Evolutionary conservation across 2,888 invertebrate species (phyloP).

Genomic region (Scaptomyza cyrtandrae): DNA sequence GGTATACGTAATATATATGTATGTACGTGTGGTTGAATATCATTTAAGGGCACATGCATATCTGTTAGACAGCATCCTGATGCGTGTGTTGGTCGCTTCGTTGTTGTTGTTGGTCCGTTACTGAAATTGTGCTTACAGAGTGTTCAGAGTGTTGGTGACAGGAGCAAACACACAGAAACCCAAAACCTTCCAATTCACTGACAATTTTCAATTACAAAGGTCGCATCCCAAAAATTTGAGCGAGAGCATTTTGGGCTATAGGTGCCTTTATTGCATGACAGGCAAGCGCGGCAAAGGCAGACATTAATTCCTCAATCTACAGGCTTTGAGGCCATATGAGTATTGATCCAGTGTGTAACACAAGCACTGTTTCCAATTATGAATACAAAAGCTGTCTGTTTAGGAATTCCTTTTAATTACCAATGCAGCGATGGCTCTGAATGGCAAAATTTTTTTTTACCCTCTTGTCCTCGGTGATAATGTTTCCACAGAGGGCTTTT

Average conservation of each 20-base stretch:
- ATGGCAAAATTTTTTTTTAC: too few species aligned
- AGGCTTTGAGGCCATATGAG: not conserved
- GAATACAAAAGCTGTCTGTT: not conserved
- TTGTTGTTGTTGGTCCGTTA: conserved; percentile 29
- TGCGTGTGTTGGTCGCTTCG: conserved; percentile 14
- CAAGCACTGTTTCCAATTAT: not conserved
- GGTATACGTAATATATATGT: conserved; percentile 32
- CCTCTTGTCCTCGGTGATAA: not conserved
- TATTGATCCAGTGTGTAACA: not conserved
- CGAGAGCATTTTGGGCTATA: not conserved
- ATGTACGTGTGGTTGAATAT: conserved; percentile 34
- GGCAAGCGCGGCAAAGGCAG: not conserved
- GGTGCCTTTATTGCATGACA: not conserved
- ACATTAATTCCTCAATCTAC: not conserved
- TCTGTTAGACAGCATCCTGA: conserved; percentile 5
- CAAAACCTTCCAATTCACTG: conserved; percentile 1
- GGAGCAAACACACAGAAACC: conserved; percentile 13
- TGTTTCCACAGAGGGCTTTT: not conserved
- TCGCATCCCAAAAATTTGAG: conserved; percentile 7
- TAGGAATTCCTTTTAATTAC: not conserved
- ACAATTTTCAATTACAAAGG: conserved; percentile 8
- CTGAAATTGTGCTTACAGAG: conserved; percentile 6
- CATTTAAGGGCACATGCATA: conserved; percentile 17
- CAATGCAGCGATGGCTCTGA: not conserved
- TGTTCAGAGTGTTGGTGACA: conserved; percentile 24